Evolutionary conservation across 2,797 vertebrate genomes (phyloP), one percentile per base, ranked within the genome.

Genomic region (Gallinago stenura): DNA sequence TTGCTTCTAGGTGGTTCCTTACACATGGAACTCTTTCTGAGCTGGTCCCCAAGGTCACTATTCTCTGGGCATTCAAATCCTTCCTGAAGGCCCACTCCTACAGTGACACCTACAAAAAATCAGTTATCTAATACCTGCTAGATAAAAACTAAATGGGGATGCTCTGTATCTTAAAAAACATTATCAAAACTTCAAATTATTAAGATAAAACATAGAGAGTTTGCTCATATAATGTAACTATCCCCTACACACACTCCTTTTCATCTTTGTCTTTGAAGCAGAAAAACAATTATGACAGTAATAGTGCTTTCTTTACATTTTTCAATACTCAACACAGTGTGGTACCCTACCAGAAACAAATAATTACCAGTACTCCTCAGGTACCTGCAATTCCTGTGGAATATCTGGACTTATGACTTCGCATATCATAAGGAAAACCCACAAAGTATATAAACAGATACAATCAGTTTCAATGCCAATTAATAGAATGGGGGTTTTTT

Each of bases 1-100:
- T 78, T 94, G 60, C 60, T 87, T 89, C 90, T 89, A 89, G 78
- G 33, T 77, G 53, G 31, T 70, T 95, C 71, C 64, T 92, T 54
- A 93, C 53, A 85, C 78, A 83, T 39, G 68, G 71, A 94, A 94
- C 60, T 65, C 73, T 82, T 93, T 66, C 92, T 73, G 60, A 90
- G 73, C 26, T 69, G 81, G 79, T 83, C 81, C 81, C 91, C 78
- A 90, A 61, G 72, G 78, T 87, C 86, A 84, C 54, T 91, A 71
- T 66, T 85, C 82, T 92, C 77, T 94, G 81, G 72, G 77, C 75
- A 87, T 48, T 92, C 62, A 89, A 90, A 93, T 66, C 41, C 93
- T 87, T 89, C 77, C 70, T 89, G 77, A 90, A 90, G 66, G 41
- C 80, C 73, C 81, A 84, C 53, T 95, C 48, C 68, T 73, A 91